Percentiles rank a stretch among this genome's conserved stretches.
phyloP scores from a whole-genome alignment of 2,797 vertebrate species.

The Chelonia mydas region DNA sequence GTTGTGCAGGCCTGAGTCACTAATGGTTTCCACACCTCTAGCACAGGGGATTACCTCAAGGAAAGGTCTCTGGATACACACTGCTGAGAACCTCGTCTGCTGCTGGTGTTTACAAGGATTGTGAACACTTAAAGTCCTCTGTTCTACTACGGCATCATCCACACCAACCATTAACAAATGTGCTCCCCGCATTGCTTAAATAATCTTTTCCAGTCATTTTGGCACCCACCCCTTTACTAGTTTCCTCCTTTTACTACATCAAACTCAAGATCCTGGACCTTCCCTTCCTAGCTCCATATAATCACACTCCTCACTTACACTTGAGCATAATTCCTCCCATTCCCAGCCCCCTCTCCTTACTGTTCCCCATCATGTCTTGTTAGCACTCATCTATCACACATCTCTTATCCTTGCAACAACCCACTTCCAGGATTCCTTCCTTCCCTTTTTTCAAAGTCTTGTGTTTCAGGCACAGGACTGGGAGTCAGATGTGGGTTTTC shows the following conservation, averaged over 20 bases:
- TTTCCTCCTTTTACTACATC: not conserved
- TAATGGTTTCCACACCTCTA: not conserved
- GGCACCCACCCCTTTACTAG: not conserved
- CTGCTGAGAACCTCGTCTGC: not conserved
- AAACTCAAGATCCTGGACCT: not conserved
- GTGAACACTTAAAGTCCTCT: not conserved
- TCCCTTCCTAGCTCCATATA: not conserved
- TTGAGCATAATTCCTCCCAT: not conserved
- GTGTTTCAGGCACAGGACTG: not conserved
- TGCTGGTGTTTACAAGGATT: not conserved
- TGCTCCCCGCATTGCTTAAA: not conserved
- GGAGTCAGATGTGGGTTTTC: not conserved
- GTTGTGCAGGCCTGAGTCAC: too few relatives aligned
- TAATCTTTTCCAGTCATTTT: not conserved
- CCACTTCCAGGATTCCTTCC: not conserved
- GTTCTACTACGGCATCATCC: rapidly evolving
- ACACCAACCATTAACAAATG: not conserved
- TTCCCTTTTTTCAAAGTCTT: not conserved
- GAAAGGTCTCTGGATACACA: not conserved
- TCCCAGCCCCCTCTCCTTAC: not conserved
- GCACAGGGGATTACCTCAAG: not conserved
- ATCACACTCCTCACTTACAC: not conserved
- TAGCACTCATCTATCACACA: not conserved
- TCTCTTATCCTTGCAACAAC: not conserved
- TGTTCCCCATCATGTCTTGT: not conserved